Conservation (phyloP, 2,113 vertebrate species). For the Bucco capensis region DNA sequence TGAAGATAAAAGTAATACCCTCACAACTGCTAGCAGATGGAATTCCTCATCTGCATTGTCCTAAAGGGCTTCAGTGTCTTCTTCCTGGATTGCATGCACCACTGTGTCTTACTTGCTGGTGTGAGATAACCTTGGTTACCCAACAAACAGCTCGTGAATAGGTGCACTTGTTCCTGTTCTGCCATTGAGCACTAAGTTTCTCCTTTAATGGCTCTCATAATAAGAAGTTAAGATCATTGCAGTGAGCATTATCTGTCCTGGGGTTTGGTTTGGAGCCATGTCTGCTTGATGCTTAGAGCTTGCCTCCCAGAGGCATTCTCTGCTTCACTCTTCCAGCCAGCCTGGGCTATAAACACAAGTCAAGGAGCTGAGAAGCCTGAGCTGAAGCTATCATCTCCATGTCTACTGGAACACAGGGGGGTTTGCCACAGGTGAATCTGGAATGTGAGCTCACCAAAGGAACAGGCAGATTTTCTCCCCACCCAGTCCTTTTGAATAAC, state of each 20-base stretch:
- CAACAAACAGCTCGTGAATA: not conserved
- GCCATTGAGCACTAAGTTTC: not conserved
- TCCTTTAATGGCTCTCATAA: not conserved
- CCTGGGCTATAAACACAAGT: fast-evolving
- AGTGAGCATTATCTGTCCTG: not conserved
- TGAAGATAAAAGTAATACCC: not conserved
- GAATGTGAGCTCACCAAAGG: not conserved
- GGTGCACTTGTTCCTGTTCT: not conserved
- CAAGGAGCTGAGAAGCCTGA: not conserved
- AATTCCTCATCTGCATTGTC: not conserved
- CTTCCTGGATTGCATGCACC: not conserved
- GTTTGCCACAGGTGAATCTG: not conserved
- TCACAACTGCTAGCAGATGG: not conserved
- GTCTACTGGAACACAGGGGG: not conserved
- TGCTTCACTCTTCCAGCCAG: not conserved
- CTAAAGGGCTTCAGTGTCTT: not conserved
- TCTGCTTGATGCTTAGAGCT: not conserved
- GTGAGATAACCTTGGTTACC: not conserved
- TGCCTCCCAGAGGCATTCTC: fast-evolving
- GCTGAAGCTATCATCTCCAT: fast-evolving
- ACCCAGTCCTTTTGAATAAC: not conserved
- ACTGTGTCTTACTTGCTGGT: fast-evolving
- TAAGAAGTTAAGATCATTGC: not conserved
- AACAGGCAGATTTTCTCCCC: not conserved
- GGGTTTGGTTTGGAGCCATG: not conserved